Evolutionary conservation across 2,797 vertebrate species (phyloP).

Genomic region (Uromys caudimaculatus): DNA sequence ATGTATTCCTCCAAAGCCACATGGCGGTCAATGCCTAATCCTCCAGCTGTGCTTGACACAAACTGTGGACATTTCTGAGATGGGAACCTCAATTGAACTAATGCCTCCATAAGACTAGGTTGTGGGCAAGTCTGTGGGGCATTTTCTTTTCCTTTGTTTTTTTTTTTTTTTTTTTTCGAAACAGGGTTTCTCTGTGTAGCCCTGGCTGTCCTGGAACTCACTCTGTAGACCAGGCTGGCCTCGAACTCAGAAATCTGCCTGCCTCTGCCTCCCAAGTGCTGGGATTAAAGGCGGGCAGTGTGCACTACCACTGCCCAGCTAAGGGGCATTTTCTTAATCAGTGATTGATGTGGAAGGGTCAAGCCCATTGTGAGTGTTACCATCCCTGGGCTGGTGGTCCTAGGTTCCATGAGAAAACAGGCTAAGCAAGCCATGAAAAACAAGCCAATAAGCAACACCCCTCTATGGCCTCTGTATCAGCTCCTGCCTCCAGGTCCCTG

Average conservation of each 20-base stretch:
- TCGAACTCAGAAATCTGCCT: too few relatives aligned
- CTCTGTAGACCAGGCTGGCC: too few relatives aligned
- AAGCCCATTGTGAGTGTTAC: background rate
- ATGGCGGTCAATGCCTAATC: accelerated
- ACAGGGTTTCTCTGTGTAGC: too few relatives aligned
- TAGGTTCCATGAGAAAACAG: background rate
- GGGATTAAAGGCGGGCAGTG: too few relatives aligned
- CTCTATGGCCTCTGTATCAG: background rate
- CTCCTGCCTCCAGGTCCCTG: background rate
- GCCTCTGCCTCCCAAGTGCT: too few relatives aligned
- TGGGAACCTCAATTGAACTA: background rate
- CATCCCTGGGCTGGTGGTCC: background rate
- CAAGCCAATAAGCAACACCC: background rate
- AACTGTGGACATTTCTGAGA: background rate
- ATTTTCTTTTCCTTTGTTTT: too few relatives aligned
- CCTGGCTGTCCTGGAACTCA: too few relatives aligned
- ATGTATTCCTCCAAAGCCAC: background rate
- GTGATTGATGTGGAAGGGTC: too few relatives aligned
- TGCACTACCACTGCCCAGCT: too few relatives aligned
- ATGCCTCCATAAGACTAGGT: background rate
- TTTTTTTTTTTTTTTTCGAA: too few relatives aligned
- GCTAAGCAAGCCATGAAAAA: background rate
- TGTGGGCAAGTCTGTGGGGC: background rate
- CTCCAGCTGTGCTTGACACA: background rate
- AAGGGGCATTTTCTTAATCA: background rate